phyloP scores from a whole-genome alignment of 2,888 invertebrate genomes.

The Lampropteryx suffumata region DNA sequence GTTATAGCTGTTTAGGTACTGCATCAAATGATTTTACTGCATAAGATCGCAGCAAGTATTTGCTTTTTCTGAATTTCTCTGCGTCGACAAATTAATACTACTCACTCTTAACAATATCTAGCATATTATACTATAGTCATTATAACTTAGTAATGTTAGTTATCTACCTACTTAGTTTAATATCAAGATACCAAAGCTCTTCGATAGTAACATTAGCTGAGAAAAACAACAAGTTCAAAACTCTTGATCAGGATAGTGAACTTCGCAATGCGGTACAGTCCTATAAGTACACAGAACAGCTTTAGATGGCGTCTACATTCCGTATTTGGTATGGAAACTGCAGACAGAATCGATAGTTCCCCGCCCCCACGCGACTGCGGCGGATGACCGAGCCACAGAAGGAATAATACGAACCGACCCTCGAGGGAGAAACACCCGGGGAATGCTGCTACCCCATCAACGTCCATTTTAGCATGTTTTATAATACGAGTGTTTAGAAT shows the following conservation, averaged over 20 bases:
- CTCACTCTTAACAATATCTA: too few species aligned
- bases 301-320: slow-evolving; percentile 52
- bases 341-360: slow-evolving; percentile 76
- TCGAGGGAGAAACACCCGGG: slow-evolving; percentile 51
- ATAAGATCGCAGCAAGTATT: slow-evolving; percentile 1
- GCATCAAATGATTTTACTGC: too few species aligned
- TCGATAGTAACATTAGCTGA: too few species aligned
- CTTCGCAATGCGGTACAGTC: slow-evolving; percentile 52
- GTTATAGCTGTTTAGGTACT: background rate
- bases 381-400: slow-evolving; percentile 50
- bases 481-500: slow-evolving; percentile 1
- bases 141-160: too few species aligned
- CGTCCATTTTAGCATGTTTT: slow-evolving; percentile 9
- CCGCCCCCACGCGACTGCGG: slow-evolving; percentile 43
- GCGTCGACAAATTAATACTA: background rate
- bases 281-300: slow-evolving; percentile 33
- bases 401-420: slow-evolving; percentile 1
- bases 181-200: too few species aligned
- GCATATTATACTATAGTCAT: too few species aligned
- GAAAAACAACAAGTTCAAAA: slow-evolving; percentile 56
- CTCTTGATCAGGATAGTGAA: slow-evolving; percentile 60
- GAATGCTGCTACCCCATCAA: slow-evolving; percentile 39
- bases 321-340: slow-evolving; percentile 62
- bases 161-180: too few species aligned
- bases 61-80: slow-evolving; percentile 7